phyloP scores from a whole-genome alignment of 2,888 invertebrate genomes.

The Allacma fusca region DNA sequence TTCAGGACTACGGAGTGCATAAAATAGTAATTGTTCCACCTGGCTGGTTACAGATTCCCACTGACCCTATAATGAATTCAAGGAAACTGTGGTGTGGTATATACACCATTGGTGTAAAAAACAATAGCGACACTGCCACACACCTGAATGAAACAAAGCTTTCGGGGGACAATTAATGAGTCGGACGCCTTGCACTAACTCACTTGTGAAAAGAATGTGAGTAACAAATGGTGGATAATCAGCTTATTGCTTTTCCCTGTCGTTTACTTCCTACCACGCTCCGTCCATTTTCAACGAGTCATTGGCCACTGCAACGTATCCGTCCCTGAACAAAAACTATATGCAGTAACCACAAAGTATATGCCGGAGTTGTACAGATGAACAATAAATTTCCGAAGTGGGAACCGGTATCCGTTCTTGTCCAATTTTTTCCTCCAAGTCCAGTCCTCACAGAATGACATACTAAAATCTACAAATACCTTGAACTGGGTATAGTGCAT shows the following conservation, averaged over 20 bases:
- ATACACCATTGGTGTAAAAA: too few relatives aligned
- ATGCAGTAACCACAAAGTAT: neutral
- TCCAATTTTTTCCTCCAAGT: neutral
- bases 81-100: too few relatives aligned
- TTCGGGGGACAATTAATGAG: neutral
- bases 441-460: too few relatives aligned
- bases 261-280: neutral
- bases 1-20: too few relatives aligned
- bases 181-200: neutral
- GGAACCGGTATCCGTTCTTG: neutral
- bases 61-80: too few relatives aligned
- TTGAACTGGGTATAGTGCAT: too few relatives aligned
- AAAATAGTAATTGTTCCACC: too few relatives aligned
- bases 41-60: too few relatives aligned
- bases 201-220: slow-evolving; percentile 15
- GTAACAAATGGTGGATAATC: neutral
- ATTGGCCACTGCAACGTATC: neutral
- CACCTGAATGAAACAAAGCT: too few relatives aligned
- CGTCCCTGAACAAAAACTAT: neutral
- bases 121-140: too few relatives aligned
- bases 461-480: too few relatives aligned
- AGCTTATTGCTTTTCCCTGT: neutral
- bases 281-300: neutral
- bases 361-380: neutral
- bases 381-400: neutral